Percentiles rank a stretch among this genome's conserved stretches.
Evolutionary conservation across 2,888 invertebrate species (phyloP).

Genomic region (Monochamus alternatus): DNA sequence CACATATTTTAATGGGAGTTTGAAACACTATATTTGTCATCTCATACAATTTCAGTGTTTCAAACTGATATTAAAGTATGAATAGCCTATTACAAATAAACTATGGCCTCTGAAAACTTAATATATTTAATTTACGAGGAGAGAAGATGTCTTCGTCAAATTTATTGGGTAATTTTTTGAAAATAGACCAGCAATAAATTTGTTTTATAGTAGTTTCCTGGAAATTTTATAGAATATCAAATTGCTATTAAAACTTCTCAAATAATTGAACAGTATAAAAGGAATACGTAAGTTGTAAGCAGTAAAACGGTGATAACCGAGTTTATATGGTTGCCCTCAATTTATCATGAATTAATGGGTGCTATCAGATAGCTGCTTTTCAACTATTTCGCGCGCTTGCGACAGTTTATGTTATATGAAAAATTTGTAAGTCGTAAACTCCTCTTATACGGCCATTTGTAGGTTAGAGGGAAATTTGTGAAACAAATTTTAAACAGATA

Average conservation of each 20-base stretch:
- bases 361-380: background rate
- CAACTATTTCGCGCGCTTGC: too few species aligned
- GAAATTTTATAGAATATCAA: conserved; percentile 29
- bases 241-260: conserved; percentile 27
- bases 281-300: background rate
- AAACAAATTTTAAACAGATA: too few species aligned
- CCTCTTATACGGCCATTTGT: too few species aligned
- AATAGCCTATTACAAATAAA: conserved; percentile 27
- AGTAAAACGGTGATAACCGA: conserved; percentile 9
- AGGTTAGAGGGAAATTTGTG: too few species aligned
- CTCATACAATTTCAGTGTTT: too few species aligned
- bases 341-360: background rate
- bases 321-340: conserved; percentile 3
- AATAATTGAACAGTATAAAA: conserved; percentile 31
- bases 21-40: too few species aligned
- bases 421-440: too few species aligned
- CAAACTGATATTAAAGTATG: too few species aligned
- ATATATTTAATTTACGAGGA: conserved; percentile 33
- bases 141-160: conserved; percentile 15
- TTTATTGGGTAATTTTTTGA: conserved; percentile 31
- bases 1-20: too few species aligned
- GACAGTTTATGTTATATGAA: background rate
- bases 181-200: conserved; percentile 22
- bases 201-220: conserved; percentile 20
- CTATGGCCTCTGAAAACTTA: conserved; percentile 20